Evolutionary conservation across 2,113 vertebrate species (phyloP), one percentile per base, ranked within the genome.

Genomic region (Junco hyemalis): DNA sequence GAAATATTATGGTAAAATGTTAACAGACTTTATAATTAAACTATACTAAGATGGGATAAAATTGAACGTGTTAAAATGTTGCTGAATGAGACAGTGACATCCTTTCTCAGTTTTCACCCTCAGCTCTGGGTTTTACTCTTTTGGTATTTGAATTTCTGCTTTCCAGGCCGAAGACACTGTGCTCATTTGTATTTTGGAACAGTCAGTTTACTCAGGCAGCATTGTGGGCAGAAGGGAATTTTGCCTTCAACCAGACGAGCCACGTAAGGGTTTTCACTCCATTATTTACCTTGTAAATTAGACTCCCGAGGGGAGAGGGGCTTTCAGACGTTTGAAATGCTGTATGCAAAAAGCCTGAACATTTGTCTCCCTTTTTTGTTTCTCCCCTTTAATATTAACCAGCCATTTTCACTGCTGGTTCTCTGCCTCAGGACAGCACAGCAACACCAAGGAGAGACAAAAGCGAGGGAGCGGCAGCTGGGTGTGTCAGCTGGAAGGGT

Each of bases 211-310:
- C 63, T 66, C 4, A 69, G 59, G 87, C 59, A 59, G 29, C 17
- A 2, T 4, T 80, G 73, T 42, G 70, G 80, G 83, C 91, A 91
- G 81, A 89, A 78, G 80, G 70, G 91, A 90, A 92, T 93, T 95
- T 80, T 86, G 93, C 68, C 71, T 90, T 90, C 90, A 80, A 84
- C 71, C 60, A 82, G 74, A 54, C 8, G 5, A 90, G 87, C 87
- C 16, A 42, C 2, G 8, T 54, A 36, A 57, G 54, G 78, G 66
- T 73, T 96, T 95, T 85, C 68, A 60, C 59, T 92, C 63, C 74
- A 72, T 64, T 92, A 96, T 95, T 96, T 94, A 93, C 96, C 89
- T 96, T 96, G 95, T 92, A 97, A 95, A 97, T 92, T 47, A 93
- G 87, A 79, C 48, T 93, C 86, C 73, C 3, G 24, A 79, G 79